These are phyloP conservation scores for Mus caroli DNA, from an alignment of 2,797 vertebrate species.

Conservation along the genomic window DNA sequence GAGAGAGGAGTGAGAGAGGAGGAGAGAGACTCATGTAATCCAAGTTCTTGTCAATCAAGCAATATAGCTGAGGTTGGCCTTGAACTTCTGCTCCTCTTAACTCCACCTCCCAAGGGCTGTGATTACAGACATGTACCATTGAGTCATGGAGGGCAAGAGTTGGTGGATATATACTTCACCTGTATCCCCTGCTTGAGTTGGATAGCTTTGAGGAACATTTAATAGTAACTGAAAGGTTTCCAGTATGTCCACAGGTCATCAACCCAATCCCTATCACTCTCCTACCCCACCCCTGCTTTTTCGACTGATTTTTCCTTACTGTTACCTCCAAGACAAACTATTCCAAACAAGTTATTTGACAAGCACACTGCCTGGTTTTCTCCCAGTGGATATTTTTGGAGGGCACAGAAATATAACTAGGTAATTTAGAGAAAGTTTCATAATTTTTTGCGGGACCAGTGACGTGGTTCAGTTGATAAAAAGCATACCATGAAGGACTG, in stretches of 20 bases:
- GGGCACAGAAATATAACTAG: not conserved
- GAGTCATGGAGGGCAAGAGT: slow-evolving; percentile 29
- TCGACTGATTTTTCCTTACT: not conserved
- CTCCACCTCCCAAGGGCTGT: not conserved
- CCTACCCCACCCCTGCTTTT: not conserved
- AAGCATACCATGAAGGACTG: not conserved
- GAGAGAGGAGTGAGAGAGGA: not conserved
- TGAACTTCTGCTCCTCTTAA: not conserved
- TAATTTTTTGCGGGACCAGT: not conserved
- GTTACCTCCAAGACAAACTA: slow-evolving; percentile 48
- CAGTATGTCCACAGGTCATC: not conserved
- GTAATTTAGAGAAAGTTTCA: slow-evolving; percentile 51
- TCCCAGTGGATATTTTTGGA: slow-evolving; percentile 6
- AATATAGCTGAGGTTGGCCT: not conserved
- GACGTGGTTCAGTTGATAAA: not conserved
- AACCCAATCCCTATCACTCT: not conserved
- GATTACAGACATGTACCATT: not conserved
- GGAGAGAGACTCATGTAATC: not conserved
- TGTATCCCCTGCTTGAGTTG: not conserved
- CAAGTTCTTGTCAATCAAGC: not conserved
- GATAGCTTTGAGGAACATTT: slow-evolving; percentile 41
- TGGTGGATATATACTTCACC: slow-evolving; percentile 24
- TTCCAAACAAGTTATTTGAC: not conserved
- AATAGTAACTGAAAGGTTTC: not conserved
- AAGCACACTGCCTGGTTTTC: not conserved